phyloP scores from a whole-genome alignment of 2,888 invertebrate genomes.

The Leptinotarsa rubiginosa region DNA sequence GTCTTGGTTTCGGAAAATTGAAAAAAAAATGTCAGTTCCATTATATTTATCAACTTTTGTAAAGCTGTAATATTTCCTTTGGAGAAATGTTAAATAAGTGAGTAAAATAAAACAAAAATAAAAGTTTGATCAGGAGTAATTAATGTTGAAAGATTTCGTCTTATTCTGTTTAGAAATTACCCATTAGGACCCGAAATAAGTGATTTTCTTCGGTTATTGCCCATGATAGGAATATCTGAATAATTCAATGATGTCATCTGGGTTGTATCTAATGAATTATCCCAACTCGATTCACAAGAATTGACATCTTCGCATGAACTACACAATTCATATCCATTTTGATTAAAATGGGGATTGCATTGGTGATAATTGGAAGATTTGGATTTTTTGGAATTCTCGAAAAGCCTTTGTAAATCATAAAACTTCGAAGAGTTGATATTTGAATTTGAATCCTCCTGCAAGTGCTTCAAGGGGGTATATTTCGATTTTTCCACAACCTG shows the following conservation, averaged over 20 bases:
- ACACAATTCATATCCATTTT: slow-evolving; percentile 30
- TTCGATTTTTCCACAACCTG: slow-evolving; percentile 43
- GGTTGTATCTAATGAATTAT: slow-evolving; percentile 56
- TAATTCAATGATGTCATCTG: slow-evolving; percentile 59
- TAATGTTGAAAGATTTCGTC: slow-evolving; percentile 25
- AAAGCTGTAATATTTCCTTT: slow-evolving; percentile 42
- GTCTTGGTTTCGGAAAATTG: not conserved
- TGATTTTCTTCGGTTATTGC: slow-evolving; percentile 54
- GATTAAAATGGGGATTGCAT: slow-evolving; percentile 51
- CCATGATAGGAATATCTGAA: slow-evolving; percentile 43
- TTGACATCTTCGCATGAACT: slow-evolving; percentile 40
- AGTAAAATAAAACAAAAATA: slow-evolving; percentile 16
- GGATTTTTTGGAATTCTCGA: slow-evolving; percentile 52
- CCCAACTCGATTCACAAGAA: slow-evolving; percentile 41
- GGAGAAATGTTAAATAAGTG: slow-evolving; percentile 29
- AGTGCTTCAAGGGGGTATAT: slow-evolving; percentile 42
- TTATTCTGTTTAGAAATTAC: slow-evolving; percentile 56
- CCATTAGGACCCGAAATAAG: slow-evolving; percentile 63
- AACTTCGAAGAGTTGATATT: slow-evolving; percentile 59
- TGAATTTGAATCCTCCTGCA: slow-evolving; percentile 61
- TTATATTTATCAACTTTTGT: slow-evolving; percentile 38
- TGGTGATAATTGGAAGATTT: slow-evolving; percentile 43
- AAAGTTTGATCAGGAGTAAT: not conserved
- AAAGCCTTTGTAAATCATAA: slow-evolving; percentile 53
- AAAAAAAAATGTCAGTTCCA: slow-evolving; percentile 38